phyloP scores from a whole-genome alignment of 2,888 invertebrate genomes.

The Troides helena region DNA sequence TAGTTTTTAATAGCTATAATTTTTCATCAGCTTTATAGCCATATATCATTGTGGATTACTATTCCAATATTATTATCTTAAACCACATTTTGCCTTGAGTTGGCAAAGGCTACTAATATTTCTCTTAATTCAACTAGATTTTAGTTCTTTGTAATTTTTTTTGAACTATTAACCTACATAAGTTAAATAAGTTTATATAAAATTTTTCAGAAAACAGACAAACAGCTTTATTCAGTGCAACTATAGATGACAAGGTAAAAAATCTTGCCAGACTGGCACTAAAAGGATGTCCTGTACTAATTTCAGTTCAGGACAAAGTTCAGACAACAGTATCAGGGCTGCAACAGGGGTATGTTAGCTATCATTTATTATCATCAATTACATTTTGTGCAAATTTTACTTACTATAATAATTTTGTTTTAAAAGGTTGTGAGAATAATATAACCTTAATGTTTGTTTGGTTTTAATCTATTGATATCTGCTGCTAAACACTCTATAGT shows the following conservation, averaged over 20 bases:
- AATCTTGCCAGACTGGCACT: constrained; percentile 92
- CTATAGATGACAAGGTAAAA: constrained; percentile 94
- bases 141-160: no score
- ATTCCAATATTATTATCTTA: no score
- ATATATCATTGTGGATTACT: neutral
- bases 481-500: no score
- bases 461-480: neutral
- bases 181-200: no score
- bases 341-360: constrained; percentile 82
- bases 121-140: no score
- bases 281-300: constrained; percentile 92
- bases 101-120: no score
- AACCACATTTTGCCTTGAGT: no score
- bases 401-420: no score
- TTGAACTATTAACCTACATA: no score
- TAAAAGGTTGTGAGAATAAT: neutral
- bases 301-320: constrained; percentile 90
- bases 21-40: neutral
- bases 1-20: no score
- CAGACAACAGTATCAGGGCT: constrained; percentile 89
- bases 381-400: no score
- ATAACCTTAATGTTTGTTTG: neutral
- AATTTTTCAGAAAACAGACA: constrained; percentile 87
- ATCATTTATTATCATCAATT: no score
- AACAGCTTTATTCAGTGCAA: constrained; percentile 98